Base-by-base conservation (phyloP, 2,888 invertebrate genomes). In the Meloe dianella region DNA sequence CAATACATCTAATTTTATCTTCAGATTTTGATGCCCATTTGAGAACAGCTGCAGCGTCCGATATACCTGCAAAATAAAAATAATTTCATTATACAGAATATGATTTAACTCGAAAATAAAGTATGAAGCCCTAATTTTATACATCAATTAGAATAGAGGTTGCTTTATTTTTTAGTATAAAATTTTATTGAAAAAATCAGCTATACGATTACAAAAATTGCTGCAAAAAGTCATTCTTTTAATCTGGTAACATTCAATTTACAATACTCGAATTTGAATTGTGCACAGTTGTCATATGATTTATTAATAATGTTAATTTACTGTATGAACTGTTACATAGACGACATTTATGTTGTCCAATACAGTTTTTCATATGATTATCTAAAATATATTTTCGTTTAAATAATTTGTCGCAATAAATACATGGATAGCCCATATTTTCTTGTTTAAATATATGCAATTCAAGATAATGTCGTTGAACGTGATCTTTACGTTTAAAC, bases 401-500 rank as follows among this genome's bases (percentile, higher is more conserved):
- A 72, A 79, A 80, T 14, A 70, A 67, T 56, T 69, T 77, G 5
- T 71, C 66, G 69, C 80, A 80, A 60, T 71, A 72, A 6, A 57
- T 60, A 56, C 80, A 80, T 6, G 73, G 62, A 67, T 65, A 79
- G 29, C 68, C 71, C 69, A 70, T 65, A 38, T 62, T 65, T 29
- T 71, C 66, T 9, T 61, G 67, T 9, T 69, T 69, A 29, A 70
- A 74, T 54, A 76, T 66, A 57, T 74, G 74, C 57, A 67, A 60
- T 60, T 74, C 74, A 30, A 74, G 60, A 63, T 71, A 74, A 65
- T 74, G 74, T 3, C 74, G 63, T 47, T 74, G 74, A 9, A 75
- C 73, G 57, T 80, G 78, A 62, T 79, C 77, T 61, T 81, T 82
- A 54, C 80, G 71, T 60, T 79, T 79, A 65, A 81, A 81, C 10